Evolutionary conservation across 1,140 invertebrate species (phyloP), one percentile per base, ranked within the genome.

Genomic region (Halictus rubicundus): DNA sequence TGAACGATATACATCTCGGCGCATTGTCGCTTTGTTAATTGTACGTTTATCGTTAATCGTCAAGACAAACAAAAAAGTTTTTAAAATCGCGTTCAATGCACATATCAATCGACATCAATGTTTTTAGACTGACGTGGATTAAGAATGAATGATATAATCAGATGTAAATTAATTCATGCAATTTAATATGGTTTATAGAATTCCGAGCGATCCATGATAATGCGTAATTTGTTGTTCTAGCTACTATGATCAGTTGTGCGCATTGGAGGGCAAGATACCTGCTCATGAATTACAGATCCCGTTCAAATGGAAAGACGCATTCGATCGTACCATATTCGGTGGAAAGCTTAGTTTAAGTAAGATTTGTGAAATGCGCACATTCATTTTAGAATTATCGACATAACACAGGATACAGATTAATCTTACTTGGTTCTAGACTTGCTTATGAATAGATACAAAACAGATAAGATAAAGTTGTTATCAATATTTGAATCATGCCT

Each of bases 221-320:
- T 75, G 32, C 46, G 63, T 52, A 10, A 49, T 49, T 52, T n/a
- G 66, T 12, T 27, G 71, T 93, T 94, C 25, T 91, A 99, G 98
- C 86, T 99, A 99, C 92, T 99, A 99, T 95, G 99, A 99, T 94
- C 98, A 99, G 91, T 93, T 99, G 19, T 95, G 95, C 82, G 96
- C 97, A 7, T 94, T 99, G 88, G 98, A 99, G 94, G 95, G 95
- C 46, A 99, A 99, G 94, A 96, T 99, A 83, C 98, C 98, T 21
- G 95, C 98, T 5, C 95, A 97, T 82, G 98, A 98, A 90, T 94
- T 98, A 37, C 96, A 98, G 90, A 97, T 98, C 87, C 96, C 98
- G 42, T 99, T 99, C 89, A 99, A 99, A 92, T 99, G 99, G 99
- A 99, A 99, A 93, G 98, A 99, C 96, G 99, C 99, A 4, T 99